phyloP scores from a whole-genome alignment of 2,797 vertebrate species.

The Sphenodon punctatus region DNA sequence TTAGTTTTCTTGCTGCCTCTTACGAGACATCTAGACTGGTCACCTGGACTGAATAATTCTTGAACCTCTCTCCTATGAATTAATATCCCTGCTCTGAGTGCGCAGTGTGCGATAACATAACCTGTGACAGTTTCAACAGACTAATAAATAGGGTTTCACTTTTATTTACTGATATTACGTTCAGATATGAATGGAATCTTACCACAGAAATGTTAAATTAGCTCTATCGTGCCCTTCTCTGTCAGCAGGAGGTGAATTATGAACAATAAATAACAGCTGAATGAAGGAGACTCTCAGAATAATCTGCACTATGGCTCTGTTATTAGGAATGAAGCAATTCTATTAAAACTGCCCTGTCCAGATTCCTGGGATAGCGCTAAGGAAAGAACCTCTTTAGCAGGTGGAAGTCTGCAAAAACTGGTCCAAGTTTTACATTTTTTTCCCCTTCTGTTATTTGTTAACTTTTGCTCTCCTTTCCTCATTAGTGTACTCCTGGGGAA shows the following conservation, averaged over 20 bases:
- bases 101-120: constrained; percentile 62
- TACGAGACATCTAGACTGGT: not conserved
- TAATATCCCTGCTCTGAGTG: constrained; percentile 55
- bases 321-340: constrained; percentile 66
- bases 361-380: constrained; percentile 32
- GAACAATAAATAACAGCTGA: constrained; percentile 59
- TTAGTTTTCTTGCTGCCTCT: constrained; percentile 1
- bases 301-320: constrained; percentile 43
- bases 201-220: constrained; percentile 64
- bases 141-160: constrained; percentile 68
- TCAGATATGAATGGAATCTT: constrained; percentile 64
- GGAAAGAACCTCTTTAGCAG: constrained; percentile 9
- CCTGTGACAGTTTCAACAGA: constrained; percentile 66
- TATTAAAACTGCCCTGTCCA: constrained; percentile 46
- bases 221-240: constrained; percentile 68
- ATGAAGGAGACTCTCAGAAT: constrained; percentile 33
- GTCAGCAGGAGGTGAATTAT: constrained; percentile 66
- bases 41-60: constrained; percentile 25
- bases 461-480: not conserved
- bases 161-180: constrained; percentile 73
- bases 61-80: constrained; percentile 42
- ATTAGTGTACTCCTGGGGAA: too few relatives aligned
- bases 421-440: not conserved
- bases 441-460: constrained; percentile 3
- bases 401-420: not conserved